These are phyloP conservation scores for Punctoribates punctum DNA, from an alignment of 2,888 invertebrate genomes.

Conservation along the genomic window DNA sequence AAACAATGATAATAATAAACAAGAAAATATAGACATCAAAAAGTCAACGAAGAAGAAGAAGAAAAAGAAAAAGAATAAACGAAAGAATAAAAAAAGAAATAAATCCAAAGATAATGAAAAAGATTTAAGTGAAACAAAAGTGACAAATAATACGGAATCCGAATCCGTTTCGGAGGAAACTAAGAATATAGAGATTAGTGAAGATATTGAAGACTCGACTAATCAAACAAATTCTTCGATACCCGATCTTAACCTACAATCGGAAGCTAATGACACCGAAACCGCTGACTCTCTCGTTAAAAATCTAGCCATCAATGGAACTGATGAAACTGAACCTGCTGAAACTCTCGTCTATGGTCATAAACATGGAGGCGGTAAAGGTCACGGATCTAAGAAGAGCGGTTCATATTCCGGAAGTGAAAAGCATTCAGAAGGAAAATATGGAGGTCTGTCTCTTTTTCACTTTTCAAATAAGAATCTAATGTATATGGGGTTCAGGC, in stretches of 20 bases:
- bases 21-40: not conserved
- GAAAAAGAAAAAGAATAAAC: not conserved
- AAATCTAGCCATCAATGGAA: not conserved
- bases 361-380: not conserved
- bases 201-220: not conserved
- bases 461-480: not conserved
- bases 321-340: conserved; percentile 18
- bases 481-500: not conserved
- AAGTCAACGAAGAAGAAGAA: not conserved
- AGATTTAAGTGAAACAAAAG: not conserved
- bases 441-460: not conserved
- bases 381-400: not conserved
- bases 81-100: not conserved
- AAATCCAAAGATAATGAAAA: not conserved
- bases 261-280: not conserved
- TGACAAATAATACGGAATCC: not conserved
- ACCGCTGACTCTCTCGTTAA: not conserved
- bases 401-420: conserved; percentile 10
- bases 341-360: not conserved
- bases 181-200: not conserved
- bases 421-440: conserved; percentile 12
- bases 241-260: not conserved
- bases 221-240: not conserved
- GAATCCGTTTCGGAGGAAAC: not conserved
- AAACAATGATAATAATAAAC: not conserved